Evolutionary conservation across 1,140 invertebrate genomes (phyloP).

Genomic region (Heterodera carotae): DNA sequence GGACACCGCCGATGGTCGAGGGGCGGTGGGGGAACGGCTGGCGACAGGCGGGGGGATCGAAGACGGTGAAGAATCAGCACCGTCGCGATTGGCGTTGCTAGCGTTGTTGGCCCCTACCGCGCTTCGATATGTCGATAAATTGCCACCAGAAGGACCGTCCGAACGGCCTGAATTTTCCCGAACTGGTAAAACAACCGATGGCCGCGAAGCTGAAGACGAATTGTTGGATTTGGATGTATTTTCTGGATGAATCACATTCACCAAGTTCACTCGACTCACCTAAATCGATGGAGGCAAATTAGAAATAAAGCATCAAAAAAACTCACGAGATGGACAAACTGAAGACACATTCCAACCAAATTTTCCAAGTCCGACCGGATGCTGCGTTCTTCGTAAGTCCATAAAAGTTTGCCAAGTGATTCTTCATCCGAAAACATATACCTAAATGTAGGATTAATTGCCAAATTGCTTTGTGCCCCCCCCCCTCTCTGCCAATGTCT

Average conservation of each 20-base stretch:
- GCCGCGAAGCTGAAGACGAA: background rate
- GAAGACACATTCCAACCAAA: conserved; percentile 36
- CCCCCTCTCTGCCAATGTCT: background rate
- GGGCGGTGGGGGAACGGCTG: background rate
- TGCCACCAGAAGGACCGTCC: background rate
- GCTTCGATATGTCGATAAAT: conserved; percentile 3
- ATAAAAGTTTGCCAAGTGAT: background rate
- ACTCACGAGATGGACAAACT: conserved; percentile 40
- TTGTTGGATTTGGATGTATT: background rate
- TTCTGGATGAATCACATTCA: background rate
- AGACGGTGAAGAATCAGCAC: background rate
- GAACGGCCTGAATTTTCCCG: background rate
- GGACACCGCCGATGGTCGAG: background rate
- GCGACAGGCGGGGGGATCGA: too few species aligned
- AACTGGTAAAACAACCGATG: background rate
- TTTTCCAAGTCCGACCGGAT: conserved; percentile 35
- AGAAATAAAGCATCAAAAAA: background rate
- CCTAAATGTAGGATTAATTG: conserved; percentile 12
- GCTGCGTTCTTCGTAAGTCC: conserved; percentile 24
- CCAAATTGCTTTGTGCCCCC: background rate
- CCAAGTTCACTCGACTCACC: conserved; percentile 4
- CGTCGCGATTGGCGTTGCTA: background rate
- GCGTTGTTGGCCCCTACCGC: background rate
- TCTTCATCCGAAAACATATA: conserved; percentile 27
- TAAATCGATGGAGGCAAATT: background rate